phyloP scores from a whole-genome alignment of 2,888 invertebrate genomes.

The Xylota segnis region DNA sequence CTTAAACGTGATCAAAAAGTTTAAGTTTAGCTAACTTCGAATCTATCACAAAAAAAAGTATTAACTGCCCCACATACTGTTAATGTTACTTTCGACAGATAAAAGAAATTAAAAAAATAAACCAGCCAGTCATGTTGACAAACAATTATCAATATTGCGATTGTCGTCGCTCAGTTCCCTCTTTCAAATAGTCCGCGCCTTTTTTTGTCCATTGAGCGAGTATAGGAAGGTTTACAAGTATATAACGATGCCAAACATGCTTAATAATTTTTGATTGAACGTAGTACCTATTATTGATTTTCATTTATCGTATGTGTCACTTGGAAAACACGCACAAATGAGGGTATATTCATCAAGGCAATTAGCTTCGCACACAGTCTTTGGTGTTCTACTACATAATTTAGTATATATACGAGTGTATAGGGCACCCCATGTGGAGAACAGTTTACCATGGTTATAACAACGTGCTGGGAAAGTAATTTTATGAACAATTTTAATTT shows the following conservation, averaged over 20 bases:
- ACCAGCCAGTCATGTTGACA: constrained; percentile 4
- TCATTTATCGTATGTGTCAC: constrained; percentile 9
- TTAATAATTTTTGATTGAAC: neutral
- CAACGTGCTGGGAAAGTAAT: neutral
- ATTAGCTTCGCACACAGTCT: neutral
- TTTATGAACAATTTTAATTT: neutral
- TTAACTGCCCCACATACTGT: neutral
- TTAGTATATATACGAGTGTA: neutral
- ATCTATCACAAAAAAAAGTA: neutral
- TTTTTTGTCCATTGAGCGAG: neutral
- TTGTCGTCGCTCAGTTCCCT: neutral
- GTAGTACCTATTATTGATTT: constrained; percentile 10
- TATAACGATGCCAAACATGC: neutral
- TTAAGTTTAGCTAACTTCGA: neutral
- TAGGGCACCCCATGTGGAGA: neutral
- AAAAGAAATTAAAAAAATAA: constrained; percentile 3
- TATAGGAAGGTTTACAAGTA: neutral
- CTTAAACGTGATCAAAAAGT: neutral
- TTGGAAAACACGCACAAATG: constrained; percentile 17
- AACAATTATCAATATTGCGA: constrained; percentile 10
- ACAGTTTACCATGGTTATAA: neutral
- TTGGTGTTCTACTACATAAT: too few relatives aligned
- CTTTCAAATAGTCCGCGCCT: neutral
- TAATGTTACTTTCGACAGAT: neutral
- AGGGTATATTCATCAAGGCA: constrained; percentile 26